Evolutionary conservation across 2,113 vertebrate species (phyloP), one percentile per base, ranked within the genome.

Genomic region (Eonycteris spelaea): DNA sequence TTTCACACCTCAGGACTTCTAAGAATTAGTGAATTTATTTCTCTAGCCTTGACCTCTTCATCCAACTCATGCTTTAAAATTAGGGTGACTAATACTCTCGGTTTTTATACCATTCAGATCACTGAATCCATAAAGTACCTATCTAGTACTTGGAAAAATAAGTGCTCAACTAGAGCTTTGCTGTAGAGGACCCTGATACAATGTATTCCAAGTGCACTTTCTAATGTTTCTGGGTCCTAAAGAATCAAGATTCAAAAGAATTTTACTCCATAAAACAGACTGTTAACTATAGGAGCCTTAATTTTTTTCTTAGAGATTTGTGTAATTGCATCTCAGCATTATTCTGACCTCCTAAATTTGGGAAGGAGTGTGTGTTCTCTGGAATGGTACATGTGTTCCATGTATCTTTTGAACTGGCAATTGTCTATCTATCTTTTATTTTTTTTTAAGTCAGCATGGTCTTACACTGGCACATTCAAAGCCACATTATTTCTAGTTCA

Each of bases 141-240:
- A 73, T 63, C 22, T 95, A 97, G 61, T 92, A 92, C 95, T 95
- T 97, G 93, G 97, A 92, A 14, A 84, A 83, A n/a, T 35, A 63
- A 79, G 61, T 90, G 40, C 94, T 90, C 63, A 19, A 33, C 74
- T 89, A 84, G 35, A 35, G 65, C 57, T 95, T 80, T 90, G 94
- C 86, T 95, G 3, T 84, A 38, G 38, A 96, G 95, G 94, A 90
- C 68, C 91, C 45, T 12, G 8, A 7, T 21, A 88, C 51, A 88
- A 63, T 94, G 84, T 84, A 96, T 40, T 55, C 73, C 82, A 95
- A 86, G 88, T 97, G 96, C 86, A 86, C 96, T 98, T 98, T 97
- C 61, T 84, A 65, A 59, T 61, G 15, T 91, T 89, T 95, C 94
- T 96, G 97, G 95, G 96, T 97, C 82, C 79, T 95, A 43, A 88